Evolutionary conservation across 2,113 vertebrate species (phyloP), one percentile per base, ranked within the genome.

Genomic region (Silurus meridionalis): DNA sequence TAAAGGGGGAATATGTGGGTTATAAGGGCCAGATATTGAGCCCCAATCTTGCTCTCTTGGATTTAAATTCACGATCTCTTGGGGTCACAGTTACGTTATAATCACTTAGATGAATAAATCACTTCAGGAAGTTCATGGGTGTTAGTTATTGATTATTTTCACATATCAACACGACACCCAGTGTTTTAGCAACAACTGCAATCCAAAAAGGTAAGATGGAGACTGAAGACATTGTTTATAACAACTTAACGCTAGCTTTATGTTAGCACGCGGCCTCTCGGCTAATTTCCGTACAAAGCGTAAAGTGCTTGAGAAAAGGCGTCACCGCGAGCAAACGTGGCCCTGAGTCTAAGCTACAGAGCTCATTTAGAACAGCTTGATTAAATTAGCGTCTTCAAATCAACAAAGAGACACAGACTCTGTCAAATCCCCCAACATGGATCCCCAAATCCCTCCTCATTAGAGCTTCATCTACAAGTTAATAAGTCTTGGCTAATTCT

Each of bases 311-410:
- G 8, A 3, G 74, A n/a, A 23, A 55, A 55, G 6, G 74, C 6
- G 53, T 58, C 52, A 17, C 6, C 5, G 23, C 6, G 52, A 53
- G 53, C 19, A 19, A 9, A 28, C 14, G 57, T 5, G 25, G 28
- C 25, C 19, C 25, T 46, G 57, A 3, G 64, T 64, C n/a, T 46
- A n/a, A 64, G 52, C 50, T 79, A 57, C 75, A 46, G 78, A 48
- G 75, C 52, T 79, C 50, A 21, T 80, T 78, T 67, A 17, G 23
- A 67, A 69, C 61, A 48, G 50, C 19, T 64, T 67, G 84, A 80
- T 85, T 67, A 53, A 85, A 85, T 66, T 85, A 85, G 25, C 25
- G 25, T 67, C 72, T 64, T 84, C 75, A 85, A 80, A 85, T 53
- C 52, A 66, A 57, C 75, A 57, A 67, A 66, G 61, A 66, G 84